Percentiles rank a stretch among this genome's conserved stretches.
These are phyloP conservation scores for Phortica okadai DNA, from an alignment of 2,888 invertebrate genomes.

Conservation along the genomic window DNA sequence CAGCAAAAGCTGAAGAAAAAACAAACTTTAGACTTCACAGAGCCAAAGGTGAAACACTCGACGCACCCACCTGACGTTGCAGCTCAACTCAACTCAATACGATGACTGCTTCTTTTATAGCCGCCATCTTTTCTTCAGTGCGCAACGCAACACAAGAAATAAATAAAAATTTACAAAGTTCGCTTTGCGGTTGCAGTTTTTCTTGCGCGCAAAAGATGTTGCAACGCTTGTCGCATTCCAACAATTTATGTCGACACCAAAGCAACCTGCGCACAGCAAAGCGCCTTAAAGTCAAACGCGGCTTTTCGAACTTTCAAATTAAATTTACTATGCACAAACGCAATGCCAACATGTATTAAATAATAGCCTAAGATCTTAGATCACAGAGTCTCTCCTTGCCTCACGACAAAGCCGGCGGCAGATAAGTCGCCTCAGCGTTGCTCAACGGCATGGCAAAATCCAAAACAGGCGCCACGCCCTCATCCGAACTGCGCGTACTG, in stretches of 20 bases:
- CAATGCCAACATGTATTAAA: no score
- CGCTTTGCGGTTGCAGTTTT: neutral
- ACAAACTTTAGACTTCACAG: no score
- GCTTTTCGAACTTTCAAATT: no score
- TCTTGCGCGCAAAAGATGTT: neutral
- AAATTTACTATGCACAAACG: no score
- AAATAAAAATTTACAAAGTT: conserved; percentile 6
- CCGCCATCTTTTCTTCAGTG: neutral
- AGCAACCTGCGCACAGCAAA: no score
- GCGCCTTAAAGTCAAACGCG: no score
- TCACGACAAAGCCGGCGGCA: neutral
- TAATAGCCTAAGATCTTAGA: no score
- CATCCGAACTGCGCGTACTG: conserved; percentile 62
- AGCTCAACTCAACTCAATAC: neutral
- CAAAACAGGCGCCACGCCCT: conserved; percentile 68
- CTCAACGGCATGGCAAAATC: conserved; percentile 49
- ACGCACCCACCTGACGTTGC: no score
- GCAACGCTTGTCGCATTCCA: neutral
- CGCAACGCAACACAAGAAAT: neutral
- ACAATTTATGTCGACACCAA: neutral
- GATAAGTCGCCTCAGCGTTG: neutral
- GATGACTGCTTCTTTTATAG: neutral
- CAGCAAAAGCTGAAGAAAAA: no score
- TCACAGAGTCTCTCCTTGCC: neutral
- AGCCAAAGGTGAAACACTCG: no score